A percentile compares a stretch with the other conserved stretches of the same genome.
Conservation (phyloP, 2,797 vertebrate species). For the Salmo trutta region DNA sequence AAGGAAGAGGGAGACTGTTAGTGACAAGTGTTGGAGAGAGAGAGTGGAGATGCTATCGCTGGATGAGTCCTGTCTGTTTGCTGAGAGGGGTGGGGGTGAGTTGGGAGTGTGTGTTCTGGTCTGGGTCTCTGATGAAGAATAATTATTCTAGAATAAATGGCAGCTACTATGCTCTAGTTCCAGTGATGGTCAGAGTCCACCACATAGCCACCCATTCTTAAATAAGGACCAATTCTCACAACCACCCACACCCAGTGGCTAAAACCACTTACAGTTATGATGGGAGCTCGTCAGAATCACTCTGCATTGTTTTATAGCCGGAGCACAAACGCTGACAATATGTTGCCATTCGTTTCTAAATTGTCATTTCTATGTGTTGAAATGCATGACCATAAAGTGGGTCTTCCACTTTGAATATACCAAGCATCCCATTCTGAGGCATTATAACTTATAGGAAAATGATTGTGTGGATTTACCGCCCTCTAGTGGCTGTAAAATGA, state of each 20-base stretch:
- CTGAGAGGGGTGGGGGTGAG: neutral
- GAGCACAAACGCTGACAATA: neutral
- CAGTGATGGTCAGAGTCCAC: neutral
- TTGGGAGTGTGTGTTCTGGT: neutral
- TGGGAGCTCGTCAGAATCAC: neutral
- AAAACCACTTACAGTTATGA: neutral
- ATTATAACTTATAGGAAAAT: neutral
- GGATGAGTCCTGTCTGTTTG: neutral
- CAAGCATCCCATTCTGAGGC: neutral
- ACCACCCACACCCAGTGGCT: neutral
- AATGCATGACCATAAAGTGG: too few species aligned
- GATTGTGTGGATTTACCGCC: constrained; percentile 25
- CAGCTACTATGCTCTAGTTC: neutral
- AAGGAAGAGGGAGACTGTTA: neutral
- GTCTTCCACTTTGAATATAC: neutral
- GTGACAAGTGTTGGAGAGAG: neutral
- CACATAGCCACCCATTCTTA: neutral
- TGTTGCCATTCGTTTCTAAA: neutral
- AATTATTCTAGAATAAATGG: neutral
- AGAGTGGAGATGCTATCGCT: neutral
- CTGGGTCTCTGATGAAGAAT: neutral
- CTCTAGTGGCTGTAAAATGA: constrained; percentile 45
- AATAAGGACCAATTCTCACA: neutral
- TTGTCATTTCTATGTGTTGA: too few species aligned
- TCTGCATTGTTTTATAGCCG: neutral